Base-by-base conservation (phyloP, 2,888 invertebrate genomes). In the Clusia tigrina region DNA sequence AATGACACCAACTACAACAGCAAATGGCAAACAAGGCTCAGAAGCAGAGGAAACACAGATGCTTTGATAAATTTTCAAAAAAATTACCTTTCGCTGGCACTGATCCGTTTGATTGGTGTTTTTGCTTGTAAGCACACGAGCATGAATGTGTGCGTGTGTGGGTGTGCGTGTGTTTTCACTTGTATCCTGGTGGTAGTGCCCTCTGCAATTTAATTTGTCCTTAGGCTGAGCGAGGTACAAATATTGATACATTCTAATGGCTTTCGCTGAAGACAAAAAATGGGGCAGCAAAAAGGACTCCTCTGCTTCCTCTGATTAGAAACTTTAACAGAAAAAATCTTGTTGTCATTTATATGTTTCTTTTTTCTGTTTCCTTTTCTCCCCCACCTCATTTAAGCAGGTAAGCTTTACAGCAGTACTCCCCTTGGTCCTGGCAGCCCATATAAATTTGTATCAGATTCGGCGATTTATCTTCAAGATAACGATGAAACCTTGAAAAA, bases 161-260 rank as follows among this genome's bases (percentile, higher is more conserved):
- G 57, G 63, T 37, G 20, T 26, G 24, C 53, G 25, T 48, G 53
- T 48, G 18, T 55, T 67, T 52, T 37, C 2, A 48, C 54, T 20
- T 51, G n/a, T n/a, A n/a, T n/a, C n/a, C n/a, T n/a, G n/a, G n/a
- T 52, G 24, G 9, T 54, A 42, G 56, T 71, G 73, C 73, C 69
- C 69, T 74, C 69, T 67, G 64, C 73, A 77, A 77, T 76, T 76
- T 69, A 77, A 76, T 74, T 74, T 71, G 67, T 67, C 74, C 70
- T 67, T 65, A 73, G 74, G 76, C 75, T 58, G 65, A 70, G 48
- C 57, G 56, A 62, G 69, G 67, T 72, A 73, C 77, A 76, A 76
- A 76, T 76, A 76, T 76, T 76, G 78, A 77, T 75, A 74, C 76
- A 74, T 77, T 70, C 76, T 75, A 77, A 76, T 75, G 77, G 75